Conservation (phyloP, 1,140 invertebrate genomes). For the Drosophila teissieri region DNA sequence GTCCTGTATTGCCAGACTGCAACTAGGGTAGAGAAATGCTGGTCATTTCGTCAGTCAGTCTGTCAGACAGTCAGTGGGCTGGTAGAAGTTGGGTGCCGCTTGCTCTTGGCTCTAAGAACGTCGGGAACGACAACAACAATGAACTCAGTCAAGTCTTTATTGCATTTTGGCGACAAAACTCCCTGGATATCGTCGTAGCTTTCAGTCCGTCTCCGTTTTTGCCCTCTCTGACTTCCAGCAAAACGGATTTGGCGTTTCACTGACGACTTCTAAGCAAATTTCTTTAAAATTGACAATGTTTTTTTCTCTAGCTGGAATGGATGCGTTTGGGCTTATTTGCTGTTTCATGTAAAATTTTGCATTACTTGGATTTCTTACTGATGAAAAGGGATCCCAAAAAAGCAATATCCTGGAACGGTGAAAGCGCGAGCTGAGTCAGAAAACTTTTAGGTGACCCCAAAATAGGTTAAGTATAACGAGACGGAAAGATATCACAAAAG, state of each 20-base stretch:
- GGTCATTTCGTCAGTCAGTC: conserved; percentile 57
- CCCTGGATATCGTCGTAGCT: conserved; percentile 51
- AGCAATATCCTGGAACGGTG: conserved; percentile 13
- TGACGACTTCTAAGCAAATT: conserved; percentile 69
- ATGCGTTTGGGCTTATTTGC: conserved; percentile 40
- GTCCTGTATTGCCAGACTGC: conserved; percentile 2
- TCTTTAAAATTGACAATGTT: conserved; percentile 50
- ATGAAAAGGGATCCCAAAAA: conserved; percentile 24
- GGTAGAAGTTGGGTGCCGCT: conserved; percentile 27
- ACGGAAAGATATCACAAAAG: too few relatives aligned
- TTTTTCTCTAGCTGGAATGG: conserved; percentile 33
- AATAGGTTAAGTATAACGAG: too few relatives aligned
- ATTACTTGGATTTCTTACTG: conserved; percentile 19
- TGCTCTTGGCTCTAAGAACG: conserved; percentile 38
- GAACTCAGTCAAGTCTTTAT: conserved; percentile 64
- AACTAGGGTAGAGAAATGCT: conserved; percentile 47
- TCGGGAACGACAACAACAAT: conserved; percentile 52
- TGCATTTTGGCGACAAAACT: conserved; percentile 78
- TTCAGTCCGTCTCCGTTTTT: conserved; percentile 30
- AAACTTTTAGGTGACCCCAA: conserved; percentile 25
- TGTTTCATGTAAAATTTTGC: conserved; percentile 42
- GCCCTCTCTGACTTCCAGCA: conserved; percentile 21
- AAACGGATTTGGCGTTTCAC: conserved; percentile 71
- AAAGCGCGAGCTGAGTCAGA: conserved; percentile 1
- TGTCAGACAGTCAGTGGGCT: conserved; percentile 28